phyloP scores from a whole-genome alignment of 2,888 invertebrate species.

The Rhingia rostrata region DNA sequence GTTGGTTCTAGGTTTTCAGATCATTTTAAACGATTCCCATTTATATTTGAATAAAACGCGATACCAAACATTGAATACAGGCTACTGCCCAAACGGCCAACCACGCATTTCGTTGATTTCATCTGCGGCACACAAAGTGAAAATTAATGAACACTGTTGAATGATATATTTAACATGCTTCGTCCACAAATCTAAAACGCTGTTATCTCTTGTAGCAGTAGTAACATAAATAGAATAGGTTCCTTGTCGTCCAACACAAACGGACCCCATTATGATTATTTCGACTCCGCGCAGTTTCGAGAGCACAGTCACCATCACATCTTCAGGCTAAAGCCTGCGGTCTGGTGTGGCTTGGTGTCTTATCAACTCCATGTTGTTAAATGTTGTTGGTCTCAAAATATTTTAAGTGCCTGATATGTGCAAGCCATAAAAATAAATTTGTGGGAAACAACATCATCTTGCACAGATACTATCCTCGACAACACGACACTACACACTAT shows the following conservation, averaged over 20 bases:
- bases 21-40: constrained; percentile 42
- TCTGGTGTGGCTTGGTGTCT: constrained; percentile 12
- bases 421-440: constrained; percentile 68
- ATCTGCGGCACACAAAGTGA: constrained; percentile 14
- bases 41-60: constrained; percentile 39
- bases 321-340: constrained; percentile 35
- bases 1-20: constrained; percentile 14
- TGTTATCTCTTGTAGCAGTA: constrained; percentile 48
- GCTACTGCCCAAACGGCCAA: constrained; percentile 9
- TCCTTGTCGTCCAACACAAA: constrained; percentile 49
- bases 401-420: constrained; percentile 74
- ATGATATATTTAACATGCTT: constrained; percentile 40
- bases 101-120: background rate
- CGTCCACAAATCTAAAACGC: constrained; percentile 29
- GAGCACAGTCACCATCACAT: constrained; percentile 37
- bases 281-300: background rate
- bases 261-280: constrained; percentile 67
- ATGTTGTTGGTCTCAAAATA: constrained; percentile 71
- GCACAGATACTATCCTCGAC: constrained; percentile 31
- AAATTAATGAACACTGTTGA: constrained; percentile 49
- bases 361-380: constrained; percentile 69
- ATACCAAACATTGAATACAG: constrained; percentile 22
- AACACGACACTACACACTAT: constrained; percentile 68
- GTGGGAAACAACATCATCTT: constrained; percentile 71
- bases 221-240: constrained; percentile 63